Percentiles rank a stretch among this genome's conserved stretches.
phyloP scores from a whole-genome alignment of 2,113 vertebrate species.

The Maccullochella peelii region DNA sequence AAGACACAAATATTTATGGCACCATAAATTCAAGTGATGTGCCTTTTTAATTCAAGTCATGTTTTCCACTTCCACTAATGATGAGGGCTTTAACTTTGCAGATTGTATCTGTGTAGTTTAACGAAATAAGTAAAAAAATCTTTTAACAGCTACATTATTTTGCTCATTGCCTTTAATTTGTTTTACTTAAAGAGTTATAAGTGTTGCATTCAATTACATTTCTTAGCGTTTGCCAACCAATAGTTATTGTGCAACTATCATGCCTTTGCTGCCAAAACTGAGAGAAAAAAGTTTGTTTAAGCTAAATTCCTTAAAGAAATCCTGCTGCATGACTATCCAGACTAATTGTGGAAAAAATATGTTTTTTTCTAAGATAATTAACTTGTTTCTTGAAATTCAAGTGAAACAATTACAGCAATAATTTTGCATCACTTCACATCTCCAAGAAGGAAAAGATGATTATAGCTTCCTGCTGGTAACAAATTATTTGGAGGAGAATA shows the following conservation, averaged over 20 bases:
- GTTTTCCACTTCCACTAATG: not conserved
- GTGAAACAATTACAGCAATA: not conserved
- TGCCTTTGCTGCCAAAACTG: not conserved
- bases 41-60: slow-evolving; percentile 12
- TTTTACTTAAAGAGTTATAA: not conserved
- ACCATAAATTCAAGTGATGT: slow-evolving; percentile 11
- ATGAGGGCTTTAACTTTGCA: slow-evolving; percentile 7
- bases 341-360: not conserved
- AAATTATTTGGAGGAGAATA: not conserved
- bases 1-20: slow-evolving; percentile 4
- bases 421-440: not conserved
- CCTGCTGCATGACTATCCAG: not conserved
- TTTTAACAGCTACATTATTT: not conserved
- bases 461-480: not conserved
- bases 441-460: not conserved
- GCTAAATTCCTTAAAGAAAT: not conserved
- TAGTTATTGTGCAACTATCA: not conserved
- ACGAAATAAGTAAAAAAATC: not conserved
- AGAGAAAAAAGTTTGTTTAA: not conserved
- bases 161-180: not conserved
- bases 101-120: not conserved
- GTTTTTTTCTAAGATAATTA: not conserved
- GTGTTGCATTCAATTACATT: not conserved
- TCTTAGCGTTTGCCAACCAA: not conserved
- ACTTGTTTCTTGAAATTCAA: not conserved